These are phyloP conservation scores for Halichoeres trimaculatus DNA, from an alignment of 2,113 vertebrate genomes.

Conservation along the genomic window DNA sequence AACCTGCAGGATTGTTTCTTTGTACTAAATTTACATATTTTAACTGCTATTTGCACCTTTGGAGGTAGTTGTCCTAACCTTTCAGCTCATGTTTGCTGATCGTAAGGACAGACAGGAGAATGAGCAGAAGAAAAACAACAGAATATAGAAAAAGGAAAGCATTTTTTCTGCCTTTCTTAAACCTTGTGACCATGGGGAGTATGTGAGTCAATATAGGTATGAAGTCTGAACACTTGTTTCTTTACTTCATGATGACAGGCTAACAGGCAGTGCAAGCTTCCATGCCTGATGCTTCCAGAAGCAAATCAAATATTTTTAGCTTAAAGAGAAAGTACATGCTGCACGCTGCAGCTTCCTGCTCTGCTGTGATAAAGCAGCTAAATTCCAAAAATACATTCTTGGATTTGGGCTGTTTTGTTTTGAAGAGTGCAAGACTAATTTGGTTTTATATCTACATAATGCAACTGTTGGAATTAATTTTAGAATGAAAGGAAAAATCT, in stretches of 20 bases:
- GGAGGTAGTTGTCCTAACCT: constrained; percentile 13
- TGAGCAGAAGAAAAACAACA: constrained; percentile 16
- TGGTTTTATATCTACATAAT: constrained; percentile 17
- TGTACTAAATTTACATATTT: not conserved
- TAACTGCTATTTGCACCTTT: not conserved
- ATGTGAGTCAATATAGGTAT: not conserved
- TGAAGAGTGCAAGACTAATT: constrained; percentile 17
- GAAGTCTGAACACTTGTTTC: constrained; percentile 1
- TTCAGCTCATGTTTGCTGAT: constrained; percentile 14
- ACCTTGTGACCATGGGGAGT: not conserved
- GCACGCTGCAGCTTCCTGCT: not conserved
- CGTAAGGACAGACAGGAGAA: too few species aligned
- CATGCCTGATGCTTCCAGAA: not conserved
- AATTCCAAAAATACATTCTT: constrained; percentile 20
- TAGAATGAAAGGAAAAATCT: not conserved
- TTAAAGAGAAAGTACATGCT: constrained; percentile 21
- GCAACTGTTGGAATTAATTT: constrained; percentile 7
- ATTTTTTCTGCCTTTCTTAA: not conserved
- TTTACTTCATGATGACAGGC: constrained; percentile 1
- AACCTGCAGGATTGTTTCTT: constrained; percentile 26
- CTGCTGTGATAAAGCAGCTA: constrained; percentile 24
- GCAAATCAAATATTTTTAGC: constrained; percentile 38
- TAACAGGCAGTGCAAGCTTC: not conserved
- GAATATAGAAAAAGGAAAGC: not conserved
- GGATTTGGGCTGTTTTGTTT: constrained; percentile 36